phyloP scores from a whole-genome alignment of 2,888 invertebrate species.

The Acanthosepion lycidas region DNA sequence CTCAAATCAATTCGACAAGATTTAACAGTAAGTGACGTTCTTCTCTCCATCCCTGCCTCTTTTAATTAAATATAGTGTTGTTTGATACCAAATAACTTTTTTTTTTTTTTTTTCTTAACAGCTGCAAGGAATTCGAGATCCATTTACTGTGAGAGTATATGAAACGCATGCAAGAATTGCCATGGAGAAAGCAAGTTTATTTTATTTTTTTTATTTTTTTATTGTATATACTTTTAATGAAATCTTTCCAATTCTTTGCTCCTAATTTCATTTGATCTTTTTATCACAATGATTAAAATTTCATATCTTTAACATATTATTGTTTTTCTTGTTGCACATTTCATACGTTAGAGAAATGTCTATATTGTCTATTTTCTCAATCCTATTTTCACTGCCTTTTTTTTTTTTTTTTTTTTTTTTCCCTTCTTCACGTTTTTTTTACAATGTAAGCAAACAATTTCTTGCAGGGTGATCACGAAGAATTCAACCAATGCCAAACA shows the following conservation, averaged over 20 bases:
- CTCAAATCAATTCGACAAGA: conserved; percentile 98
- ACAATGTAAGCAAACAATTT: conserved; percentile 35
- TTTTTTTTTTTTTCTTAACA: conserved; percentile 73
- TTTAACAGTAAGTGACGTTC: conserved; percentile 87
- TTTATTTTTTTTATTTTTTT: not conserved
- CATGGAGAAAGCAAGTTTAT: conserved; percentile 83
- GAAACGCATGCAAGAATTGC: conserved; percentile 99
- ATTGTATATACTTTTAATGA: not conserved
- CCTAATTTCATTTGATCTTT: no score
- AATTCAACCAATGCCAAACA: conserved; percentile 99
- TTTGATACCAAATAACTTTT: not conserved
- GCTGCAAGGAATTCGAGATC: conserved; percentile 96
- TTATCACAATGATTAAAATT: no score
- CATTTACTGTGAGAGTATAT: conserved; percentile 97
- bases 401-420: not conserved
- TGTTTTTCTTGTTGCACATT: no score
- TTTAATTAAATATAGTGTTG: not conserved
- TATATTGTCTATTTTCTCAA: no score
- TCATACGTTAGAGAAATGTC: no score
- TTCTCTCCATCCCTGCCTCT: not conserved
- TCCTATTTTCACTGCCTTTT: not conserved
- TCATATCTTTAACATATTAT: no score
- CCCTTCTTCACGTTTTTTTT: not conserved
- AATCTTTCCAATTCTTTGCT: not conserved
- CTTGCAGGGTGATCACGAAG: conserved; percentile 91